phyloP scores from a whole-genome alignment of 2,113 vertebrate genomes.

The Anthoscopus minutus region DNA sequence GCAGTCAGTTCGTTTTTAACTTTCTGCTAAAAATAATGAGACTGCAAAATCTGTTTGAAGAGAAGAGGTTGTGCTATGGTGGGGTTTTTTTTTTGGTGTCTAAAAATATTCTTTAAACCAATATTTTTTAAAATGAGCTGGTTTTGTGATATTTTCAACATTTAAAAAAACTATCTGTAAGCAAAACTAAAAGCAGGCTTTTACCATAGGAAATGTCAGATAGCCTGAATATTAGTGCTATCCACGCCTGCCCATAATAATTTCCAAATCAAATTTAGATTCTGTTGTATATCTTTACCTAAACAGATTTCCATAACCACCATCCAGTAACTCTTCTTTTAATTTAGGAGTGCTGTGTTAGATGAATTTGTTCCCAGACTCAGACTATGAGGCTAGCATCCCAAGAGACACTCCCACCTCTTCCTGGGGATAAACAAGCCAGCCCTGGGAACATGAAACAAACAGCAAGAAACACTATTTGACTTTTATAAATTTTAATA shows the following conservation, averaged over 20 bases:
- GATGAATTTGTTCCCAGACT: conserved; percentile 45
- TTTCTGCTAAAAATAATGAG: not conserved
- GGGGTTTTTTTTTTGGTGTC: accelerated
- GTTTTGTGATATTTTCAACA: not conserved
- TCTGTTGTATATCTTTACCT: conserved; percentile 8
- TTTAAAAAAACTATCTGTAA: not conserved
- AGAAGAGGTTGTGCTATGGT: not conserved
- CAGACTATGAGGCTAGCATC: conserved; percentile 6
- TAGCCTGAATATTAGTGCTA: not conserved
- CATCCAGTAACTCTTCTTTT: conserved; percentile 49
- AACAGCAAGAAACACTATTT: conserved; percentile 34
- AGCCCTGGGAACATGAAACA: conserved; percentile 34
- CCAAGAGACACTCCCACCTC: conserved; percentile 44
- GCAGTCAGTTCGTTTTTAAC: not conserved
- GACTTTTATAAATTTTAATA: conserved; percentile 44
- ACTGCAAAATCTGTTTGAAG: not conserved
- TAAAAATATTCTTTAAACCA: not conserved
- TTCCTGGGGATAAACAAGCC: conserved; percentile 51
- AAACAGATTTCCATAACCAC: conserved; percentile 33
- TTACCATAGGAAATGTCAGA: not conserved
- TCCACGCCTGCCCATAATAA: not conserved
- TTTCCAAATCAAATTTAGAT: conserved; percentile 32
- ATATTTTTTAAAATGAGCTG: not conserved
- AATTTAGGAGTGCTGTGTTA: conserved; percentile 22
- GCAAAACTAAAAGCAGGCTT: not conserved